Conservation (phyloP, 37 sponge, comb jelly and placozoan species). For the Aphrocallistes beatrix region DNA sequence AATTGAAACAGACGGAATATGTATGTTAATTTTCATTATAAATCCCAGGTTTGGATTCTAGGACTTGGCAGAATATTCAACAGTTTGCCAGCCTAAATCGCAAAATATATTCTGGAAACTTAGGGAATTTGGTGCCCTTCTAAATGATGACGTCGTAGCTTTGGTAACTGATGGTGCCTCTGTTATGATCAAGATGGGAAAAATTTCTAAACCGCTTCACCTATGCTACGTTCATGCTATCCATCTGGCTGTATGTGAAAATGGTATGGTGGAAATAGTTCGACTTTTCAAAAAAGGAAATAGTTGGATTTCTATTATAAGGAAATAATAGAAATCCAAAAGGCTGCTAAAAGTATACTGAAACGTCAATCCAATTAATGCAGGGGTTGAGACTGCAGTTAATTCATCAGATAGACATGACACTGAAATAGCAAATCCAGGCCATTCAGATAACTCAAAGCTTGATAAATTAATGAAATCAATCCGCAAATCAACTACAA, state of each 20-base stretch:
- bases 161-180: slow-evolving; percentile 16
- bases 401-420: background rate
- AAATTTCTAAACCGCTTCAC: background rate
- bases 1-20: background rate
- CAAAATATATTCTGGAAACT: slow-evolving; percentile 2
- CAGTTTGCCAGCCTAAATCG: background rate
- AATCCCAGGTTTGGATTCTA: background rate
- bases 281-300: no score
- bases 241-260: background rate
- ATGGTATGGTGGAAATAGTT: no score
- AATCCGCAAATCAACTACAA: background rate
- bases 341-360: background rate
- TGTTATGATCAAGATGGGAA: slow-evolving; percentile 2
- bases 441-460: background rate
- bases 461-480: background rate
- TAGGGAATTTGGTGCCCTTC: background rate
- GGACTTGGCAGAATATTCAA: slow-evolving; percentile 9
- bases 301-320: background rate
- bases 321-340: background rate
- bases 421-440: background rate
- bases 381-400: background rate
- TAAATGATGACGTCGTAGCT: background rate
- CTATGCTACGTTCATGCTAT: slow-evolving; percentile 5
- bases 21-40: background rate
- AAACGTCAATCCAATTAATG: background rate